Evolutionary conservation across 2,888 invertebrate genomes (phyloP).

Genomic region (Nasonovia ribisnigri): DNA sequence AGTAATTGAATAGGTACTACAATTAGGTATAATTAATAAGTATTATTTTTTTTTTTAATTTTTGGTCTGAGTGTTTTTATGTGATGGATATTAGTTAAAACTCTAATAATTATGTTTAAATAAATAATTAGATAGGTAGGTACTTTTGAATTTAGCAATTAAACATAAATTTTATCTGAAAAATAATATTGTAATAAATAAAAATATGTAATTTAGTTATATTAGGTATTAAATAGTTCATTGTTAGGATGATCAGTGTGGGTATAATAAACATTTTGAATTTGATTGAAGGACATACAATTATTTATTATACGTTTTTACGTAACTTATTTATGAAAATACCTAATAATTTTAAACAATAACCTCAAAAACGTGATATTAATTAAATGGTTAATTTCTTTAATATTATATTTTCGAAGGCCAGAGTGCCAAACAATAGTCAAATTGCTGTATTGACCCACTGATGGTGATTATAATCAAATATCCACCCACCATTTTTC

Average conservation of each 20-base stretch:
- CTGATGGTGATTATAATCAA: constrained; percentile 57
- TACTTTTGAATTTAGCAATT: neutral
- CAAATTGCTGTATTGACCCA: constrained; percentile 53
- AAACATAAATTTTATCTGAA: neutral
- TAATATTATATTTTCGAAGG: constrained; percentile 45
- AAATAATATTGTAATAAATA: neutral
- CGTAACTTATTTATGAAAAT: constrained; percentile 50
- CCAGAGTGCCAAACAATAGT: constrained; percentile 47
- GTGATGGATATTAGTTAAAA: neutral
- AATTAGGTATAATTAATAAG: neutral
- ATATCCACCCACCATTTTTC: constrained; percentile 51
- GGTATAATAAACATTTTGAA: constrained; percentile 27
- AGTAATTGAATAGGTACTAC: neutral
- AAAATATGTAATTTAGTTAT: neutral
- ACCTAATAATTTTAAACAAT: constrained; percentile 50
- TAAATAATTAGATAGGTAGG: neutral
- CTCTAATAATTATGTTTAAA: neutral
- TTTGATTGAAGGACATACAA: constrained; percentile 44
- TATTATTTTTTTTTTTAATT: neutral
- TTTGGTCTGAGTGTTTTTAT: neutral
- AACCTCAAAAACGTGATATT: constrained; percentile 62
- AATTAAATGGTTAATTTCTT: constrained; percentile 54
- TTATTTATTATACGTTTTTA: constrained; percentile 45
- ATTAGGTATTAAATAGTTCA: constrained; percentile 1
- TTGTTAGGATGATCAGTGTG: constrained; percentile 10